Conservation (phyloP, 2,113 vertebrate species). For the Trinectes maculatus region DNA sequence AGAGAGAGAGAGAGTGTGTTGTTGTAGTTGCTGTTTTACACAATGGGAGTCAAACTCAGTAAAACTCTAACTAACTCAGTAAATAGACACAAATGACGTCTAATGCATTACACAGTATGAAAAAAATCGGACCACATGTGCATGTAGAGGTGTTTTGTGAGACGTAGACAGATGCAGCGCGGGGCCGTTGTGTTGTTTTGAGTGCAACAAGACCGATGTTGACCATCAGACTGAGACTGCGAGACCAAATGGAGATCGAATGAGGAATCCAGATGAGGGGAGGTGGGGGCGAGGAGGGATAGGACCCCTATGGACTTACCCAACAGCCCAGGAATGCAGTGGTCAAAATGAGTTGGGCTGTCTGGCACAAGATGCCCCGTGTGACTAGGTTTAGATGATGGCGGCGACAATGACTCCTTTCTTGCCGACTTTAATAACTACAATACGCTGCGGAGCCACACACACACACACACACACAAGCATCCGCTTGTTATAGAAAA, state of each 20-base stretch:
- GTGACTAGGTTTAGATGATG: slow-evolving; percentile 82
- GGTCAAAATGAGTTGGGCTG: slow-evolving; percentile 81
- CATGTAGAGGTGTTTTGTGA: neutral
- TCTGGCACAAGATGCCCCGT: slow-evolving; percentile 83
- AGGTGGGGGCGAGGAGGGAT: slow-evolving; percentile 44
- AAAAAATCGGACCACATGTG: neutral
- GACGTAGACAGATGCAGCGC: neutral
- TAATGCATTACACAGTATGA: too few relatives aligned
- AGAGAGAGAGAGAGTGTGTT: too few relatives aligned
- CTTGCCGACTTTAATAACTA: slow-evolving; percentile 82
- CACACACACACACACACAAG: too few relatives aligned
- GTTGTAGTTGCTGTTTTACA: too few relatives aligned
- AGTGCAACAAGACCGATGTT: slow-evolving; percentile 27
- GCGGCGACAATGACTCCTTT: slow-evolving; percentile 87
- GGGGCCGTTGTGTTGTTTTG: too few relatives aligned
- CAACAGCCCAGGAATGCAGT: slow-evolving; percentile 80
- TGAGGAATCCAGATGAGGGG: slow-evolving; percentile 55
- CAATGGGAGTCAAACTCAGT: too few relatives aligned
- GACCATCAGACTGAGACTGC: slow-evolving; percentile 36
- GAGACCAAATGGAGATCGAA: slow-evolving; percentile 56
- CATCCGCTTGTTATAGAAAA: slow-evolving; percentile 69
- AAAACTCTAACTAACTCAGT: too few relatives aligned
- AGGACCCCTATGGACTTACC: slow-evolving; percentile 78
- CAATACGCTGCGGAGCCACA: slow-evolving; percentile 68
- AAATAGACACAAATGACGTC: too few relatives aligned